A percentile compares a stretch with the other conserved stretches of the same genome.
These are phyloP conservation scores for Nemapogon koenigi DNA, from an alignment of 2,888 invertebrate genomes.

Conservation along the genomic window DNA sequence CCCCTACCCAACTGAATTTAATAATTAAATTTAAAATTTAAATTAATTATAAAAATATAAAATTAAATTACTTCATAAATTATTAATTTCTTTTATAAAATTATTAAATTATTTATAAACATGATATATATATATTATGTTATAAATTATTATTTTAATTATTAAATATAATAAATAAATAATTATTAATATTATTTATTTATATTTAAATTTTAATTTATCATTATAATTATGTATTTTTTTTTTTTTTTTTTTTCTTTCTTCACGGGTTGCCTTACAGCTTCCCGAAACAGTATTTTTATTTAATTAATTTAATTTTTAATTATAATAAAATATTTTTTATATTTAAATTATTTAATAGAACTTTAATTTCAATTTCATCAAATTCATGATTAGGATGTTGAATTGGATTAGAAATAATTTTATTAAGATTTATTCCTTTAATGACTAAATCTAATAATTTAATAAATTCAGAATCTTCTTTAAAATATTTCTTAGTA, in stretches of 20 bases:
- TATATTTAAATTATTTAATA: constrained; percentile 56
- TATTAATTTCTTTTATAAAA: constrained; percentile 37
- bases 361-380: constrained; percentile 43
- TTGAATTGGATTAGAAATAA: constrained; percentile 71
- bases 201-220: too few species aligned
- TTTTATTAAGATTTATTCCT: constrained; percentile 67
- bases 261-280: too few species aligned
- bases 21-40: constrained; percentile 9
- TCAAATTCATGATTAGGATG: constrained; percentile 45
- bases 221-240: too few species aligned
- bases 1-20: too few species aligned
- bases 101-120: constrained; percentile 53
- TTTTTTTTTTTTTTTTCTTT: too few species aligned
- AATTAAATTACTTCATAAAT: constrained; percentile 25
- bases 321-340: constrained; percentile 60
- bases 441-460: constrained; percentile 57
- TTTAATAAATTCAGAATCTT: constrained; percentile 55
- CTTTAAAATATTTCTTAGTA: constrained; percentile 66
- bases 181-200: too few species aligned
- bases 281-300: too few species aligned
- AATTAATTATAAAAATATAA: constrained; percentile 8
- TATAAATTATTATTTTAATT: too few species aligned
- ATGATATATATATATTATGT: too few species aligned
- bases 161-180: constrained; percentile 56
- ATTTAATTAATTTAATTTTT: constrained; percentile 52